Evolutionary conservation across 2,888 invertebrate species (phyloP).

Genomic region (Ypsolopha scabrella): DNA sequence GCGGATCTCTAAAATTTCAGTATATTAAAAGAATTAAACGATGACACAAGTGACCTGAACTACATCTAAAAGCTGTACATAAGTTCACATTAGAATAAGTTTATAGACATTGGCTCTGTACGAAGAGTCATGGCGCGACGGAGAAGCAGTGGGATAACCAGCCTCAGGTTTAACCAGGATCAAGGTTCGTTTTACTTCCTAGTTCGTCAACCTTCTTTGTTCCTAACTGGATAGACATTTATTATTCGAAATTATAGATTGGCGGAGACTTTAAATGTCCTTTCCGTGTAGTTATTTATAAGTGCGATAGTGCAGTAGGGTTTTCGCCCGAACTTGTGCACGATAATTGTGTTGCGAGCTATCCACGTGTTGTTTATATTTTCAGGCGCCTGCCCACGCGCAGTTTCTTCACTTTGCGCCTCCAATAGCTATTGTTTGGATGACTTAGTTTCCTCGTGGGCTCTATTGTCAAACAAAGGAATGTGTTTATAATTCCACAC

Average conservation of each 20-base stretch:
- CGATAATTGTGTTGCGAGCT: slow-evolving; percentile 1
- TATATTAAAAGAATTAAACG: too few species aligned
- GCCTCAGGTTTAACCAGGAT: slow-evolving; percentile 83
- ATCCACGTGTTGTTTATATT: slow-evolving; percentile 68
- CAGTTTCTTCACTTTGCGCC: slow-evolving; percentile 29
- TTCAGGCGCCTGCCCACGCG: slow-evolving; percentile 54
- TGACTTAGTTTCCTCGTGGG: slow-evolving; percentile 15
- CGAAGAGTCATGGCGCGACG: slow-evolving; percentile 66
- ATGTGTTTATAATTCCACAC: not conserved
- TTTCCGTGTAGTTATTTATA: not conserved
- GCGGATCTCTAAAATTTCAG: too few species aligned
- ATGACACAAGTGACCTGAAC: too few species aligned
- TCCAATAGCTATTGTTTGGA: slow-evolving; percentile 24
- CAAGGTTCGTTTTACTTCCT: slow-evolving; percentile 75
- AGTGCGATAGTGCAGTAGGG: not conserved
- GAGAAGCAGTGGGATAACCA: slow-evolving; percentile 73
- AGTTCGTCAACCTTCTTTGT: slow-evolving; percentile 65
- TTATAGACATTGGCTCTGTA: too few species aligned
- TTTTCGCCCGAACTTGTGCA: not conserved
- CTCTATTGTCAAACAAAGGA: not conserved
- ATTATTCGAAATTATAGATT: slow-evolving; percentile 12
- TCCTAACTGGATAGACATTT: slow-evolving; percentile 27
- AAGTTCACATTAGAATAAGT: too few species aligned
- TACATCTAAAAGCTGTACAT: too few species aligned
- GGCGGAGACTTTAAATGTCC: not conserved